These are phyloP conservation scores for Keiferia lycopersicella DNA, from an alignment of 2,888 invertebrate genomes.

Conservation along the genomic window DNA sequence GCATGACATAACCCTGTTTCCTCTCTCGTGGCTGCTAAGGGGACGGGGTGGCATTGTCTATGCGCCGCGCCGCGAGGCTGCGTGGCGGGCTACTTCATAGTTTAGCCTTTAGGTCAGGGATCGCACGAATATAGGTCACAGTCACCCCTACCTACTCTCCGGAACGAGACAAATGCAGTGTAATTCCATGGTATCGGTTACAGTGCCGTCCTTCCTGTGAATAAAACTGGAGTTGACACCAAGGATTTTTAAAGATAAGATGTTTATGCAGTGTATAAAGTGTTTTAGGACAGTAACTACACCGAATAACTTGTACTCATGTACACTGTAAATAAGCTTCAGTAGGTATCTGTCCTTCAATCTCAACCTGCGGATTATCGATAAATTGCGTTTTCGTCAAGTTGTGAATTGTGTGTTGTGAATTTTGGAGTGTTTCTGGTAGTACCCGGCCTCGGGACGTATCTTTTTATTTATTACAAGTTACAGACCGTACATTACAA, in stretches of 20 bases:
- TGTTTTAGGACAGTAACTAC: no score
- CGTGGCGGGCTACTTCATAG: conserved; percentile 22
- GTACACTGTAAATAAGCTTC: no score
- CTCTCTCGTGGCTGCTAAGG: background rate
- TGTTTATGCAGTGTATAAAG: conserved; percentile 7
- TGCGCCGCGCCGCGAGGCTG: conserved; percentile 21
- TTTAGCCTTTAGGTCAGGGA: conserved; percentile 22
- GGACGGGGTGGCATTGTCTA: conserved; percentile 4
- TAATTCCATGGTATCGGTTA: background rate
- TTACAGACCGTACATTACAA: no score
- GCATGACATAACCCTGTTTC: no score
- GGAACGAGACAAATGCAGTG: background rate
- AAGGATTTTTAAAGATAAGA: background rate
- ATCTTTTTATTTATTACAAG: no score
- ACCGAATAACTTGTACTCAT: no score
- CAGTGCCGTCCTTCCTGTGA: background rate
- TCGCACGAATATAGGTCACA: conserved; percentile 18
- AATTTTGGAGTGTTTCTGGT: no score
- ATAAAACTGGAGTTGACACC: background rate
- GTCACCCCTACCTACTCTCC: conserved; percentile 8
- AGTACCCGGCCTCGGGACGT: no score
- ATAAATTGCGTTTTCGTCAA: no score
- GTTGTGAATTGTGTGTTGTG: no score
- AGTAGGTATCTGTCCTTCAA: no score
- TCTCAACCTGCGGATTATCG: no score